Conservation (phyloP, 2,797 vertebrate species). For the Thripadectes ignobilis region DNA sequence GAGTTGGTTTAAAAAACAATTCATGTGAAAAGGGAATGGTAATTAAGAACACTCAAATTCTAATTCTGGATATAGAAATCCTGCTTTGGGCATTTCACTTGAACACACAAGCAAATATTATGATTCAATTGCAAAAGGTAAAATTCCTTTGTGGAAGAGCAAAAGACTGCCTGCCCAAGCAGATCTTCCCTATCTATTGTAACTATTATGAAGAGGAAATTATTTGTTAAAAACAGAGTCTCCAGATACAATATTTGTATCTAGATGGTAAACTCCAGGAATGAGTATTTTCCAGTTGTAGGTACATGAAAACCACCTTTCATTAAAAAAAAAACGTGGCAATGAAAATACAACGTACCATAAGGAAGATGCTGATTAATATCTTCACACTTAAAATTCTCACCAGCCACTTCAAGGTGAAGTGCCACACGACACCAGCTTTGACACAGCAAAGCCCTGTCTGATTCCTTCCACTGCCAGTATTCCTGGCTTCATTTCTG, state of each 20-base stretch:
- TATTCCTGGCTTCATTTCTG: background rate
- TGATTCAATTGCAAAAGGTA: background rate
- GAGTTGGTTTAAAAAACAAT: background rate
- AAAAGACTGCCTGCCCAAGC: background rate
- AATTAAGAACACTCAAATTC: background rate
- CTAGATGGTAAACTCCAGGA: background rate
- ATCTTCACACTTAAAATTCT: background rate
- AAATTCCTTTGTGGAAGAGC: background rate
- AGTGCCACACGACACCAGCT: background rate
- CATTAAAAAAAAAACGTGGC: background rate
- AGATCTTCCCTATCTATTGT: background rate
- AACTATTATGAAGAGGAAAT: background rate
- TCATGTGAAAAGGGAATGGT: background rate
- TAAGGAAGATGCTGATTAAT: background rate
- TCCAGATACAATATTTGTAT: background rate
- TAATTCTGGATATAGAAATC: background rate
- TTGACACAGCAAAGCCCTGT: background rate
- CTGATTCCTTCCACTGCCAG: background rate
- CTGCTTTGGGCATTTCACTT: background rate
- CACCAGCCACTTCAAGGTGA: background rate
- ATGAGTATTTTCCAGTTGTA: background rate
- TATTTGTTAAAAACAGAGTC: conserved; percentile 1
- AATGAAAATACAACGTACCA: background rate
- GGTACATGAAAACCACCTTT: background rate
- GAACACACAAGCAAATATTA: background rate